phyloP scores from a whole-genome alignment of 2,888 invertebrate species.

The Microplitis manilae region DNA sequence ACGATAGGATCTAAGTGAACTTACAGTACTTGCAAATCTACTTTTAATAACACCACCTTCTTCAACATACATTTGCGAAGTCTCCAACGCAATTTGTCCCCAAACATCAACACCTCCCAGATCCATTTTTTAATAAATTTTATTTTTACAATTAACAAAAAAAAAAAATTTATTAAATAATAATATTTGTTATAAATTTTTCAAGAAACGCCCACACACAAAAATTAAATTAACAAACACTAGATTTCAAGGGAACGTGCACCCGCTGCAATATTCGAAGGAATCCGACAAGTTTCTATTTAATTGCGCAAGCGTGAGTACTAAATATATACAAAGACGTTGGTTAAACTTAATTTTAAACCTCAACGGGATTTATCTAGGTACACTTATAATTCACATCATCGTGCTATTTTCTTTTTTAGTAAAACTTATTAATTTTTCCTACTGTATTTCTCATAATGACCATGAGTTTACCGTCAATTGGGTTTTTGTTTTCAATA shows the following conservation, averaged over 20 bases:
- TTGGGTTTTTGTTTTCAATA: no score
- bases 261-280: constrained; percentile 55
- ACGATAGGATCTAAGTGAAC: constrained; percentile 49
- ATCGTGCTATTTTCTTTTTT: constrained; percentile 21
- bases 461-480: background rate
- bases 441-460: background rate
- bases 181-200: constrained; percentile 16
- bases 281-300: constrained; percentile 58
- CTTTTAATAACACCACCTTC: constrained; percentile 86
- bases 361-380: constrained; percentile 46
- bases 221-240: constrained; percentile 23
- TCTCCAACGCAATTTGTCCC: constrained; percentile 91
- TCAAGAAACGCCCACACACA: background rate
- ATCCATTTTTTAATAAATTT: constrained; percentile 74
- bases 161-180: background rate
- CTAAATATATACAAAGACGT: constrained; percentile 69
- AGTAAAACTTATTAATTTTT: constrained; percentile 8
- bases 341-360: constrained; percentile 64
- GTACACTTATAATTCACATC: constrained; percentile 25
- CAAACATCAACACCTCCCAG: constrained; percentile 83
- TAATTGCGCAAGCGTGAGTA: constrained; percentile 67
- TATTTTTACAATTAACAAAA: constrained; percentile 4
- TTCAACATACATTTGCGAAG: constrained; percentile 87
- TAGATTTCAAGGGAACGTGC: constrained; percentile 28
- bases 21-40: constrained; percentile 90